These are phyloP conservation scores for Mesorhabditis belari DNA, from an alignment of 2,888 invertebrate genomes.

Conservation along the genomic window DNA sequence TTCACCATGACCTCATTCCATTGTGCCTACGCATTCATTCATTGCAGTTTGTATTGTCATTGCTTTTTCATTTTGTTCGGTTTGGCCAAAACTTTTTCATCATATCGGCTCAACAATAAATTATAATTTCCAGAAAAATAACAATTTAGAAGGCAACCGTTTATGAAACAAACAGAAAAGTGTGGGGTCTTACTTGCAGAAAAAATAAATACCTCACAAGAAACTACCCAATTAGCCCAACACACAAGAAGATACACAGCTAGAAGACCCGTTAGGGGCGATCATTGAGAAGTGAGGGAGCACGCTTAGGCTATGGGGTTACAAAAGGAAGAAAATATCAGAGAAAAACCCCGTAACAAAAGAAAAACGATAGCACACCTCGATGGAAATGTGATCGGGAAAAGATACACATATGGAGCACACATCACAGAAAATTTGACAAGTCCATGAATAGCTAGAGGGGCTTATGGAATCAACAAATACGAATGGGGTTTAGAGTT, in stretches of 20 bases:
- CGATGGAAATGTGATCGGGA: too few species aligned
- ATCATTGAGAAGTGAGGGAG: background rate
- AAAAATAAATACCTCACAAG: background rate
- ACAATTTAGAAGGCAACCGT: too few species aligned
- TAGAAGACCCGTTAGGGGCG: background rate
- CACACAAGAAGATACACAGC: background rate
- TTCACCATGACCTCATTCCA: background rate
- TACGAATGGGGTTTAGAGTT: constrained; percentile 24
- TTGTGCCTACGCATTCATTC: background rate
- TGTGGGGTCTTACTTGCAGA: too few species aligned
- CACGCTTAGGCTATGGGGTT: background rate
- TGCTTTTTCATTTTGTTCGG: background rate
- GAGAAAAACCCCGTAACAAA: background rate
- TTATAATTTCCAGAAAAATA: background rate
- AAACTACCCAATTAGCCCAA: background rate
- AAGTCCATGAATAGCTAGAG: background rate
- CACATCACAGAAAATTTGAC: background rate
- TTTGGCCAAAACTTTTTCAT: background rate
- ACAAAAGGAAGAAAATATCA: background rate
- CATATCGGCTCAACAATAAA: background rate
- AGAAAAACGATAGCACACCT: background rate
- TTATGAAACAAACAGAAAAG: too few species aligned
- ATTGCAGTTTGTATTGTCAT: background rate
- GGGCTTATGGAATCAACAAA: background rate
- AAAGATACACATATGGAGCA: too few species aligned